Evolutionary conservation across 2,888 invertebrate species (phyloP).

Genomic region (Lutraria lutraria): DNA sequence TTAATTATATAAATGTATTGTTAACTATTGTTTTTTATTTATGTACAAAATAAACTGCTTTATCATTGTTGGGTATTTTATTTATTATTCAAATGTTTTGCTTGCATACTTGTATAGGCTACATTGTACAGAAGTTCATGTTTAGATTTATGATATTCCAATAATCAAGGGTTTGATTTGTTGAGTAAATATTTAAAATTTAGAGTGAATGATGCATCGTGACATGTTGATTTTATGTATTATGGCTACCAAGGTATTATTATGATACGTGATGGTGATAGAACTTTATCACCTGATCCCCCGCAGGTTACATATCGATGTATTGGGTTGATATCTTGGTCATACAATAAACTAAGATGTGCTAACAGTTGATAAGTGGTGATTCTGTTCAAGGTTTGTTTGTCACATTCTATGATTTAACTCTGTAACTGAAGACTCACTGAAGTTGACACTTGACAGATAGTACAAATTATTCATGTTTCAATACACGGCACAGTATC

Average conservation of each 20-base stretch:
- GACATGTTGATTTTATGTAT: conserved; percentile 61
- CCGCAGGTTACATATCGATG: background rate
- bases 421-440: background rate
- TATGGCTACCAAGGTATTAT: conserved; percentile 60
- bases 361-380: background rate
- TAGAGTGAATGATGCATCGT: conserved; percentile 44
- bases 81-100: background rate
- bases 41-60: background rate
- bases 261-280: conserved; percentile 14
- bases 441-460: background rate
- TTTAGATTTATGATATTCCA: background rate
- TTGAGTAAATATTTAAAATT: conserved; percentile 53
- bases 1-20: too few relatives aligned
- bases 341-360: background rate
- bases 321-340: background rate
- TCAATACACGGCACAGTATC: background rate
- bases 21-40: background rate
- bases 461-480: background rate
- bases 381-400: background rate
- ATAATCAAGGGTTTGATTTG: conserved; percentile 19
- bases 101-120: background rate
- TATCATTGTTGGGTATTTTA: background rate
- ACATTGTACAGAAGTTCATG: background rate
- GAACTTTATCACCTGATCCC: conserved; percentile 2
- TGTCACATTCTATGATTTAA: background rate